Evolutionary conservation across 1,140 invertebrate species (phyloP), one percentile per base, ranked within the genome.

Genomic region (Aricia agestis): DNA sequence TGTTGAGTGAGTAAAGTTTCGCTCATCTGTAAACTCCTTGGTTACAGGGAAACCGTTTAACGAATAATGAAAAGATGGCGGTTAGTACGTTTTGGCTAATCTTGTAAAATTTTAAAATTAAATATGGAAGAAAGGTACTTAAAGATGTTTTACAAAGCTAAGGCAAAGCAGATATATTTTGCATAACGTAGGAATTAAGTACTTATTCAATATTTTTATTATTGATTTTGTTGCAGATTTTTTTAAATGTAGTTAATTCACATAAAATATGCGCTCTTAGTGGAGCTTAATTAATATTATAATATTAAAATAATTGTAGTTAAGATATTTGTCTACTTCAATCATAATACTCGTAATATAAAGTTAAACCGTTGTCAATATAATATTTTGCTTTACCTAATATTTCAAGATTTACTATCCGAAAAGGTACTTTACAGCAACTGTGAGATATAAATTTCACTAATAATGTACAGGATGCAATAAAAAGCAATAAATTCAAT

Each of bases 1-100:
- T 87, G 84, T 85, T 72, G 76, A 79, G 74, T 76, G 75, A 81
- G 81, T 82, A 78, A 81, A 81, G 74, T 79, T 72, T 73, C 75
- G 72, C 66, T 76, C 75, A 68, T 70, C 72, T 76, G 72, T 76
- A 31, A 76, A 32, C 68, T 68, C 57, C 67, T 52, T 52, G 45
- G 45, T 52, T 52, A 52, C 45, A 6, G 45, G 45, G 13, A 13
- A 52, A 52, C 11, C 13, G 11, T 52, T 52, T 52, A 52, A 13
- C 45, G 45, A 52, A 52, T 52, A 4, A 52, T 52, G 13, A 15
- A 52, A 52, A 36, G 36, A 36, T 36, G 36, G 36, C 36, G 2
- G 36, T 36, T 36, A 36, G 9, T 36, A 7, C 6, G 1, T 36
- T 36, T 9, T 6, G 36, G 36, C 36, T 36, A 36, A 36, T 36